phyloP scores from a whole-genome alignment of 2,888 invertebrate genomes.

The Drosophila ezoana region DNA sequence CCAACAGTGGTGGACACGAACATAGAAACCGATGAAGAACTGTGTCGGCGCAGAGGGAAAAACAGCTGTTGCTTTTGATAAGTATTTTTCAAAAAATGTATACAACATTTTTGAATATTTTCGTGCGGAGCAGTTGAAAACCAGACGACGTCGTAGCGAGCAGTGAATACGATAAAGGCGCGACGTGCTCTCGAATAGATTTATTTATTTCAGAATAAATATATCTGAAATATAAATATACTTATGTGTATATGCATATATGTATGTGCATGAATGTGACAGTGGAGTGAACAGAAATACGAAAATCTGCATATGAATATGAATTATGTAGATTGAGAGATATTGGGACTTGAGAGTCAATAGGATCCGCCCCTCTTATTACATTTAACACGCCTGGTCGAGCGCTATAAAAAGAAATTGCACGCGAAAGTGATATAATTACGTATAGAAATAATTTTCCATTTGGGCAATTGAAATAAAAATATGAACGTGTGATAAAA shows the following conservation, averaged over 20 bases:
- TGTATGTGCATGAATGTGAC: background rate
- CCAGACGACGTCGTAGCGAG: slow-evolving; percentile 55
- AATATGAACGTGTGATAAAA: slow-evolving; percentile 61
- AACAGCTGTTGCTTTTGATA: slow-evolving; percentile 54
- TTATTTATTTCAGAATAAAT: slow-evolving; percentile 5
- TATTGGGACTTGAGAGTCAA: background rate
- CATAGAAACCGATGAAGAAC: background rate
- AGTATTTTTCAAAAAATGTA: slow-evolving; percentile 44
- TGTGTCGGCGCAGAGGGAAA: slow-evolving; percentile 13
- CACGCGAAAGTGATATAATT: slow-evolving; percentile 69
- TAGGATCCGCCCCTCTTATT: background rate
- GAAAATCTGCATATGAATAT: background rate
- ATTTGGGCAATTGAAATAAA: slow-evolving; percentile 40
- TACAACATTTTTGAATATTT: slow-evolving; percentile 56
- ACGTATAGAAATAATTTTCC: slow-evolving; percentile 38
- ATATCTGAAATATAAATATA: slow-evolving; percentile 19
- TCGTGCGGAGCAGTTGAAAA: slow-evolving; percentile 54
- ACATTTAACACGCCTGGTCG: background rate
- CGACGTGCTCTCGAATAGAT: slow-evolving; percentile 36
- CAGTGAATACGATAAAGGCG: slow-evolving; percentile 24
- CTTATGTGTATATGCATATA: slow-evolving; percentile 1
- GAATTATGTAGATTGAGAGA: slow-evolving; percentile 1
- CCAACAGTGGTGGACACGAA: slow-evolving; percentile 9
- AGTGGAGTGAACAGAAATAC: background rate
- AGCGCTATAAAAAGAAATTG: slow-evolving; percentile 38